Evolutionary conservation across 2,113 vertebrate species (phyloP), one percentile per base, ranked within the genome.

Genomic region (Mus pahari): DNA sequence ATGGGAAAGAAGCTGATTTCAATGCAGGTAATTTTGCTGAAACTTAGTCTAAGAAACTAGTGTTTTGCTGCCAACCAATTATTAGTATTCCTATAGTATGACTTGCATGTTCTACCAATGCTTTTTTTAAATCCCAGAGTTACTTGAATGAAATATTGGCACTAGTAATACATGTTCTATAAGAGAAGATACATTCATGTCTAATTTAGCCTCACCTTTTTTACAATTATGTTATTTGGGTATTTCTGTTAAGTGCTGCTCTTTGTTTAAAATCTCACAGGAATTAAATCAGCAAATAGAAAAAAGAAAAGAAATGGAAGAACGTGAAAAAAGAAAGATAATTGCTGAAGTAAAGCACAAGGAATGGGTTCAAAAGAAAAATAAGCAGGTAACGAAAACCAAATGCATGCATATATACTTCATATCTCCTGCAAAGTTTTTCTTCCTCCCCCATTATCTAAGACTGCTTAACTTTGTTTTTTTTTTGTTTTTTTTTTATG

Each of bases 321-420:
- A 99, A 86, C 97, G 58, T 86, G 98, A 99, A 96, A 98, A 96
- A 92, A 99, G 99, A 97, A 99, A 98, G 98, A 93, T 96, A 22
- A 91, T 98, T 20, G 98, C 98, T 91, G 98, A 99, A 95, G 98
- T 99, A 96, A 99, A 98, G 94, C 99, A 99, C 84, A 99, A 98
- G 79, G 98, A 99, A 64, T 99, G 99, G 99, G 98, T 99, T 12
- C 98, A 98, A 58, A 98, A 98, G 95, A 99, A 99, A 92, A 98
- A 97, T 95, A 98, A 99, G 81, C 98, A 99, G 99, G 99, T 99
- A 98, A 98, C 62, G 19, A 42, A 96, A 58, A 82, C 22, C 64
- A 87, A 50, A 70, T 20, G 31, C 84, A 36, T 33, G 26, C 7
- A 14, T 58, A 14, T 58, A 68, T 1, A n/a, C 4, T 33, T 75